phyloP scores from a whole-genome alignment of 2,113 vertebrate genomes.

The Patagioenas fasciata region DNA sequence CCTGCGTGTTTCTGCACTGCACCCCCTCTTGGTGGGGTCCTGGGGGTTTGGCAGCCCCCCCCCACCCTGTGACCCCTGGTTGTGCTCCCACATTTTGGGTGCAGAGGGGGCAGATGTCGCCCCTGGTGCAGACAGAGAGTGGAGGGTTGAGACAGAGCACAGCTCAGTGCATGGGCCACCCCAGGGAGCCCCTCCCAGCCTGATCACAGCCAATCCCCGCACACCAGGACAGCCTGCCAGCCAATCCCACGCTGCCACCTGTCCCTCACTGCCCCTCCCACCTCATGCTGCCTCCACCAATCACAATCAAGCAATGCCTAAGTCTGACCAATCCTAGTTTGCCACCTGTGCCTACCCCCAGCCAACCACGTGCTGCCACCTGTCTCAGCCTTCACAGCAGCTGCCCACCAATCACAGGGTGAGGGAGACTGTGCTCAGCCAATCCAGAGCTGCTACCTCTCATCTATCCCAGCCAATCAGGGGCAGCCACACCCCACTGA shows the following conservation, averaged over 20 bases:
- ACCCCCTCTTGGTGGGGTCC: rapidly evolving
- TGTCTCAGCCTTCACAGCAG: not conserved
- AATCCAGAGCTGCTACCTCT: not conserved
- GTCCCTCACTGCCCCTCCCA: rapidly evolving
- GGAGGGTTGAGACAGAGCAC: not conserved
- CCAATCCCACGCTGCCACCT: not conserved
- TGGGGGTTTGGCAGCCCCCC: not conserved
- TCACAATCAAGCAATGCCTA: not conserved
- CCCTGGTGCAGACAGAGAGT: rapidly evolving
- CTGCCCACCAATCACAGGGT: not conserved
- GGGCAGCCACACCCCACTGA: not conserved
- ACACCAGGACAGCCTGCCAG: rapidly evolving
- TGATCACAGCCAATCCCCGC: not conserved
- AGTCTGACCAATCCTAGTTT: not conserved
- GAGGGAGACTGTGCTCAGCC: not conserved
- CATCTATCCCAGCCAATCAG: not conserved
- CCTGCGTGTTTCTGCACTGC: rapidly evolving
- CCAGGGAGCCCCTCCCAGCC: not conserved
- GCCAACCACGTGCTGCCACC: not conserved
- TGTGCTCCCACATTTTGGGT: rapidly evolving
- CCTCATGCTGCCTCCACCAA: not conserved
- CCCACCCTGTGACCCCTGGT: rapidly evolving
- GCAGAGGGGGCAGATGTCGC: not conserved
- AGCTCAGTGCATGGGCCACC: rapidly evolving
- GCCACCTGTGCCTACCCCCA: rapidly evolving